phyloP scores from a whole-genome alignment of 2,113 vertebrate genomes.

The Chamaetylas fuelleborni region DNA sequence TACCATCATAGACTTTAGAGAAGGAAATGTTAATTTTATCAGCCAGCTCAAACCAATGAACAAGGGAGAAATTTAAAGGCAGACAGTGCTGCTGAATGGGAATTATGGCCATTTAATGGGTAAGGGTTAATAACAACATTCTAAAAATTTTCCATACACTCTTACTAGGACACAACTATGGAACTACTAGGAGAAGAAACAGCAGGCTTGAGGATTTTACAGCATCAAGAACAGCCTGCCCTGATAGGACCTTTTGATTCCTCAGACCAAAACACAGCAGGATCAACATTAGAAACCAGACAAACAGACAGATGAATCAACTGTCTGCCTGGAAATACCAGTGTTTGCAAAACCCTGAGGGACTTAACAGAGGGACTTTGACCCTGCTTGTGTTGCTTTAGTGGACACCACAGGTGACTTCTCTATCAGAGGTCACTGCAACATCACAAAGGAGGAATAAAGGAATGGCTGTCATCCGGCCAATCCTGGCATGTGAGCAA shows the following conservation, averaged over 20 bases:
- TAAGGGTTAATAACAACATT: neutral
- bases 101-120: neutral
- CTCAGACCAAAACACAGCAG: neutral
- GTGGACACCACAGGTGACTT: neutral
- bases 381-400: neutral
- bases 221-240: neutral
- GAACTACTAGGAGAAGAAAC: neutral
- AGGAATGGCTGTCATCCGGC: neutral
- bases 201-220: neutral
- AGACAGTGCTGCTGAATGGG: neutral
- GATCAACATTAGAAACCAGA: neutral
- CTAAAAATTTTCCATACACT: neutral
- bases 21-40: neutral
- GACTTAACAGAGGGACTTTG: neutral
- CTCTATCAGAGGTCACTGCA: neutral
- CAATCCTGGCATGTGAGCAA: neutral
- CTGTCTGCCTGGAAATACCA: neutral
- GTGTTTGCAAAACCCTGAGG: neutral
- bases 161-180: neutral
- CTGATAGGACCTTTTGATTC: neutral
- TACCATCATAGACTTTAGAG: neutral
- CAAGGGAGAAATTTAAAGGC: neutral
- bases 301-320: neutral
- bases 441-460: neutral
- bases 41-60: neutral